Conservation (phyloP, 2,888 invertebrate genomes). For the Sesamia inferens region DNA sequence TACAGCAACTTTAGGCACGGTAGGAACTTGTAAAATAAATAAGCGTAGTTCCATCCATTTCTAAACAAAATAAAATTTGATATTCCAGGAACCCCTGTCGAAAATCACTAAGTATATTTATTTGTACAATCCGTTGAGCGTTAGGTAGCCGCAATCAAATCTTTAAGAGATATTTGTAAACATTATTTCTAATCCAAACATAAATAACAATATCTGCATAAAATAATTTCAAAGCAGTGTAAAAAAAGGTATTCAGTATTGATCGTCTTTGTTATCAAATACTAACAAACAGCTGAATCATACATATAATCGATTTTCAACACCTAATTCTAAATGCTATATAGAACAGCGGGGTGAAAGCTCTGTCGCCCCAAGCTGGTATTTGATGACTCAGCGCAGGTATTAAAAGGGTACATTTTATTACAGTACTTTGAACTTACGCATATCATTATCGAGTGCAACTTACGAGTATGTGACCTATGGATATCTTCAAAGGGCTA, state of each 20-base stretch:
- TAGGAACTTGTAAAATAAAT: background rate
- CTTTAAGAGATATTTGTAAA: background rate
- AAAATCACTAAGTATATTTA: constrained; percentile 1
- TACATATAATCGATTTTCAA: constrained; percentile 48
- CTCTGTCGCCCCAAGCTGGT: constrained; percentile 42
- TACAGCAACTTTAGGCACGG: background rate
- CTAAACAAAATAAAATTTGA: background rate
- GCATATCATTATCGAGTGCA: constrained; percentile 41
- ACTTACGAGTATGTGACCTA: constrained; percentile 36
- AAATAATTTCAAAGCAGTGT: background rate
- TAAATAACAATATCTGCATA: background rate
- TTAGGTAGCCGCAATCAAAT: background rate
- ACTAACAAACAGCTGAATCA: constrained; percentile 48
- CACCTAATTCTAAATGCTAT: constrained; percentile 39
- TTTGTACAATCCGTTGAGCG: background rate
- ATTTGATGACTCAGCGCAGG: constrained; percentile 58
- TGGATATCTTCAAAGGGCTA: constrained; percentile 30
- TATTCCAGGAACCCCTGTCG: background rate
- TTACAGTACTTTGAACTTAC: constrained; percentile 43
- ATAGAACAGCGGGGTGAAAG: constrained; percentile 47
- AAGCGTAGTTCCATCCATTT: background rate
- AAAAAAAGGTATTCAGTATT: background rate
- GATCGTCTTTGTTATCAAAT: constrained; percentile 29
- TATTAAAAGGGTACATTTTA: constrained; percentile 54
- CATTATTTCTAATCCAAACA: background rate